Evolutionary conservation across 2,113 vertebrate species (phyloP), one percentile per base, ranked within the genome.

Genomic region (Nothoprocta perdicaria): DNA sequence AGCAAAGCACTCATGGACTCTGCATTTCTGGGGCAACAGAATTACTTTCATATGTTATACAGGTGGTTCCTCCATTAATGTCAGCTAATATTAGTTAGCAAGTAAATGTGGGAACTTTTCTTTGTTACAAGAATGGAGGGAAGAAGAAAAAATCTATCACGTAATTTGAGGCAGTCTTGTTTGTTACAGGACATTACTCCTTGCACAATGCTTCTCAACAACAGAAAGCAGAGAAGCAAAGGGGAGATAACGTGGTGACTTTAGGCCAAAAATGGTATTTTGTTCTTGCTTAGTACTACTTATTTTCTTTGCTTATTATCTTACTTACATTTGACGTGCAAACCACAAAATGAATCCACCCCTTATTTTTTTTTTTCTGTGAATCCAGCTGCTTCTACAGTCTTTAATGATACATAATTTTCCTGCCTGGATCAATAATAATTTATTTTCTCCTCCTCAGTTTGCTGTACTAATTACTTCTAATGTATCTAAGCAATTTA

Each of bases 381-480:
- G 15, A 83, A 71, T 67, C 31, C 18, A 65, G 0, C n/a, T 43
- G 48, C 22, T 68, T 57, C 26, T 68, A 4, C 15, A 78, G 19
- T 11, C 8, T 67, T 48, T 72, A 80, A 93, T 68, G 38, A 93
- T 63, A 58, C 43, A 33, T 80, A 33, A 7, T 35, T 90, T 88
- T 93, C 35, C 48, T 76, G 27, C 4, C 61, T 88, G 53, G 31
- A 91, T 75, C 4, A 12, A 53, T 12, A 57, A 21, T 33, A 41
- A 38, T 38, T 65, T 87, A 9, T 94, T 88, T 92, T 81, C 16
- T 79, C 23, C 23, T 84, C 35, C 86, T 79, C 93, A 62, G 87
- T 82, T 91, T 92, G 16, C 19, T 41, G 29, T 77, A 87, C 63
- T 80, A 87, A 69, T 91, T 93, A 82, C 73, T 89, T 76, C 72